Base-by-base conservation (phyloP, 2,113 vertebrate species). In the Chitala chitala region DNA sequence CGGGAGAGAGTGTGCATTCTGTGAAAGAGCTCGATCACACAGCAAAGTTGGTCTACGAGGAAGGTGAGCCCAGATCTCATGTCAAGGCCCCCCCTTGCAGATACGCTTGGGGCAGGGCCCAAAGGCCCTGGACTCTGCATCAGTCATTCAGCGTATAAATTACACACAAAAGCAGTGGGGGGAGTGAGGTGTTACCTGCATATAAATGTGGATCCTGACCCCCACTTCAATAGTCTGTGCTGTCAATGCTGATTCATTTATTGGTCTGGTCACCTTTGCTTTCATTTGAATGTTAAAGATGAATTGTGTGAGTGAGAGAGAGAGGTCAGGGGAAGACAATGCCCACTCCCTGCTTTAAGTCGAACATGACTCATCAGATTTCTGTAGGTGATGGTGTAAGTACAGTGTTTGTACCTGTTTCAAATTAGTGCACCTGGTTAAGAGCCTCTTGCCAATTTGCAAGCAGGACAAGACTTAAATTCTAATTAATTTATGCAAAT, bases 41-140 rank as follows among this genome's bases (percentile, higher is more conserved):
- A 68, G 96, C 97, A 44, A 96, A 96, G 69, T 80, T 98, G 78
- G 93, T 98, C 3, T 99, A 98, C 84, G 96, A 98, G 79, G 97
- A 98, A 81, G 96, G 97, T 98, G 82, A 94, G 86, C 79, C 10
- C 50, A 0, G 3, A 29, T 15, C 36, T n/a, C 4, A 15, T 7
- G 31, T 4, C 2, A 33, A 0, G 31, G 31, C 8, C 13, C 15
- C 0, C 13, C 58, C 17, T 29, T 61, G 58, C 58, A 63, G 33
- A n/a, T 63, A 8, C 33, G 38, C 5, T 61, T 17, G 31, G 31
- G 59, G 56, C 2, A 31, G 56, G 17, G 40, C 15, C 22, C n/a
- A 4, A n/a, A 29, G 64, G 22, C 64, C 64, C n/a, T n/a, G n/a
- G n/a, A n/a, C n/a, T n/a, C n/a, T n/a, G n/a, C n/a, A n/a, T n/a